These are phyloP conservation scores for Brienomyrus brachyistius DNA, from an alignment of 2,113 vertebrate species.

Conservation along the genomic window DNA sequence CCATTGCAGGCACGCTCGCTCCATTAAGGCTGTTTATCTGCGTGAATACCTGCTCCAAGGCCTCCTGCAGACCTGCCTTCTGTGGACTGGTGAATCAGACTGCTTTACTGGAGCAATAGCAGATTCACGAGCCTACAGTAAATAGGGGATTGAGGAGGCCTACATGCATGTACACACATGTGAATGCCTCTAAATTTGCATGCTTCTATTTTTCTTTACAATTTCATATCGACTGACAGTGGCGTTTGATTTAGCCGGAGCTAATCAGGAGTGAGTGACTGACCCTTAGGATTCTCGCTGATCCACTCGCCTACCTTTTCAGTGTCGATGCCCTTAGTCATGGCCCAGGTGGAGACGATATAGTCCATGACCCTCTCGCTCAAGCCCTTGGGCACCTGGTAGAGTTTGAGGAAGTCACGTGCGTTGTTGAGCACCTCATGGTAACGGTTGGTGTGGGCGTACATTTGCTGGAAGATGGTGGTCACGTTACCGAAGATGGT, in stretches of 20 bases:
- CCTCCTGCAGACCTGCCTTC: not conserved
- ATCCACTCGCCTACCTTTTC: conserved; percentile 74
- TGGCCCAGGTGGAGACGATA: conserved; percentile 95
- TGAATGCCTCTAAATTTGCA: not conserved
- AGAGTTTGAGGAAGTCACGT: conserved; percentile 91
- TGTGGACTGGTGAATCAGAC: not conserved
- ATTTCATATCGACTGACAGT: not conserved
- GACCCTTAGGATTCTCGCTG: not conserved
- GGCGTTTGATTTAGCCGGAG: not conserved
- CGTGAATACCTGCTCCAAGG: not conserved
- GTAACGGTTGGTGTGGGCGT: conserved; percentile 95
- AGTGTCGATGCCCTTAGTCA: conserved; percentile 97
- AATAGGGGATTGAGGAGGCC: not conserved
- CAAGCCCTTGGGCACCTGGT: conserved; percentile 95
- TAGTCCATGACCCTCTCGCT: conserved; percentile 98
- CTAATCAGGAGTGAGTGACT: not conserved
- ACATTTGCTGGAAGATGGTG: conserved; percentile 99
- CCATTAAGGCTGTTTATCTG: not conserved
- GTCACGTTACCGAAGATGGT: conserved; percentile 98
- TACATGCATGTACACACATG: not conserved
- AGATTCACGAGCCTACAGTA: not conserved
- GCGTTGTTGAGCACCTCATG: conserved; percentile 97
- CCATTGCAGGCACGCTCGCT: not conserved
- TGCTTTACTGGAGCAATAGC: not conserved
- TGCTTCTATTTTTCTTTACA: not conserved